Evolutionary conservation across 1,140 invertebrate species (phyloP).

Genomic region (Micrasema longulum): DNA sequence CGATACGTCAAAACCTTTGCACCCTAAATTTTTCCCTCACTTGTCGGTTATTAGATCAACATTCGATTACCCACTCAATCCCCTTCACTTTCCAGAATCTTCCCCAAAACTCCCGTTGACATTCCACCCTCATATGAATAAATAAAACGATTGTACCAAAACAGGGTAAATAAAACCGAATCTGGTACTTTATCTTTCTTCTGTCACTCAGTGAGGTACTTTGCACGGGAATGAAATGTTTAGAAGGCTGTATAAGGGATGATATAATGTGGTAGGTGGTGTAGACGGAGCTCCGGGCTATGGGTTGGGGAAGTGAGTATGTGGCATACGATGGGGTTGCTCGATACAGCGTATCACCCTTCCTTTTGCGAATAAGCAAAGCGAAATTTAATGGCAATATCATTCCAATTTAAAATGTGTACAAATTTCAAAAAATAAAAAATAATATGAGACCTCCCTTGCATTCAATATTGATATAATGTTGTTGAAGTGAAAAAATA

Average conservation of each 20-base stretch:
- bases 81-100: conserved; percentile 22
- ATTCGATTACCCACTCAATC: conserved; percentile 41
- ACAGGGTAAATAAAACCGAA: conserved; percentile 45
- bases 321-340: conserved; percentile 40
- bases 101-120: conserved; percentile 16
- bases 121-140: conserved; percentile 50
- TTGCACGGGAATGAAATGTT: not conserved
- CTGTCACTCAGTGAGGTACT: conserved; percentile 26
- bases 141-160: conserved; percentile 52
- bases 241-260: not conserved
- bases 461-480: too few species aligned
- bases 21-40: conserved; percentile 30
- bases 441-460: too few species aligned
- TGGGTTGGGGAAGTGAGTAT: conserved; percentile 4
- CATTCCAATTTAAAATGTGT: too few species aligned
- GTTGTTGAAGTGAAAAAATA: too few species aligned
- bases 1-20: conserved; percentile 19
- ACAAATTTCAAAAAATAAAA: too few species aligned
- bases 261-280: not conserved
- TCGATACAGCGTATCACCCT: conserved; percentile 48
- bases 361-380: conserved; percentile 28
- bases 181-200: conserved; percentile 42
- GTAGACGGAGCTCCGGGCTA: not conserved
- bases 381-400: conserved; percentile 11
- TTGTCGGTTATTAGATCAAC: conserved; percentile 42